These are phyloP conservation scores for Folsomia candida DNA, from an alignment of 2,888 invertebrate genomes.

Conservation along the genomic window DNA sequence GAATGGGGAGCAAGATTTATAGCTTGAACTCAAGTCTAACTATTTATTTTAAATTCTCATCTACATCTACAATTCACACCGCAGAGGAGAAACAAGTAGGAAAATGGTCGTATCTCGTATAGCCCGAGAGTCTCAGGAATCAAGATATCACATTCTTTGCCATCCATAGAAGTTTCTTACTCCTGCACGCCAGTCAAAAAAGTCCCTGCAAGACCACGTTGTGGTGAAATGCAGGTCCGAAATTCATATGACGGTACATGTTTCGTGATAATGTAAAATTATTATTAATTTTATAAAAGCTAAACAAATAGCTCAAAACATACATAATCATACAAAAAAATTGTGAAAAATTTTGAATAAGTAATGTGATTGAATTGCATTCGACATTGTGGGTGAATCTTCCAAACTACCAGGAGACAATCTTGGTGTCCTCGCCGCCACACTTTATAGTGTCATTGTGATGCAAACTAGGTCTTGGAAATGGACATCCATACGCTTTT, in stretches of 20 bases:
- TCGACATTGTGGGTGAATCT: neutral
- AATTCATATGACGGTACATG: too few relatives aligned
- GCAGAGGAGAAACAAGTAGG: neutral
- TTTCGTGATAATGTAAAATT: too few relatives aligned
- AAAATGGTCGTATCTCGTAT: neutral
- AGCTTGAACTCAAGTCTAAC: constrained; percentile 3
- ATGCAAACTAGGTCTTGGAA: neutral
- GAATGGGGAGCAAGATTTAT: constrained; percentile 7
- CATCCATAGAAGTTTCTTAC: too few relatives aligned
- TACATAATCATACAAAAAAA: too few relatives aligned
- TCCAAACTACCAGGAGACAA: neutral
- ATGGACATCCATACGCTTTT: constrained; percentile 3
- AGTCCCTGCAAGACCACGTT: too few relatives aligned
- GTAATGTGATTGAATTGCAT: neutral
- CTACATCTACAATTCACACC: neutral
- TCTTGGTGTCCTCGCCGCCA: neutral
- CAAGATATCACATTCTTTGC: neutral
- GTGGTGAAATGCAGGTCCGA: too few relatives aligned
- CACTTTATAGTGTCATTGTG: constrained; percentile 1
- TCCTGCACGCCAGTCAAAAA: too few relatives aligned
- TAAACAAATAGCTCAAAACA: too few relatives aligned
- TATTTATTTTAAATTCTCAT: constrained; percentile 8
- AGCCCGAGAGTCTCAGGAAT: neutral
- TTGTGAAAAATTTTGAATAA: too few relatives aligned
- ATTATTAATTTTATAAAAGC: too few relatives aligned